These are phyloP conservation scores for Caenorhabditis wallacei DNA, from an alignment of 2,888 invertebrate genomes.

Conservation along the genomic window DNA sequence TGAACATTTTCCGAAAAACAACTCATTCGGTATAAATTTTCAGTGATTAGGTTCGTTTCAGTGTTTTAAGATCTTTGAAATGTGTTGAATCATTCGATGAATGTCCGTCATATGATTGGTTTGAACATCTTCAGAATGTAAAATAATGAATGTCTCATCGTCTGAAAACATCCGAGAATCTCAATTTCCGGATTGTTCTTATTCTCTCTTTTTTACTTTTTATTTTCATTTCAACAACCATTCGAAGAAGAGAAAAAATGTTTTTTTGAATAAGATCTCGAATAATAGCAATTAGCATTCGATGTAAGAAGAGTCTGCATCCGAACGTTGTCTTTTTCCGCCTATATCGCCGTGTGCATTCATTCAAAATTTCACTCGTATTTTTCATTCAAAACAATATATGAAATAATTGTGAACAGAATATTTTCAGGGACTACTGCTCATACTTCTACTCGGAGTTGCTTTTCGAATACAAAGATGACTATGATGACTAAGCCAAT, in stretches of 20 bases:
- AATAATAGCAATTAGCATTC: constrained; percentile 64
- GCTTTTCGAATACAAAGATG: constrained; percentile 16
- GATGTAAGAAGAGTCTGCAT: constrained; percentile 37
- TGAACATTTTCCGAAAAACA: constrained; percentile 4
- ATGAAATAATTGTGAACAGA: constrained; percentile 36
- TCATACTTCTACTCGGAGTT: not conserved
- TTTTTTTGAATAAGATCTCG: constrained; percentile 43
- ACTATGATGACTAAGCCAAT: constrained; percentile 22
- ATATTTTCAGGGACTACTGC: constrained; percentile 14
- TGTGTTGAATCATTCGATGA: constrained; percentile 8
- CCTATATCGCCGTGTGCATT: constrained; percentile 41
- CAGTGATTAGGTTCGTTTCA: constrained; percentile 37
- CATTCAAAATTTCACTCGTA: constrained; percentile 42
- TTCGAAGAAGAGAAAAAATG: not conserved
- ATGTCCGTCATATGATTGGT: not conserved
- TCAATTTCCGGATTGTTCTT: constrained; percentile 49
- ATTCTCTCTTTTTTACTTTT: constrained; percentile 21
- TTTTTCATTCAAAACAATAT: constrained; percentile 37
- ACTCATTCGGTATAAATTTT: not conserved
- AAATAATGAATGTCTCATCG: constrained; percentile 62
- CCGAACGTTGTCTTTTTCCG: constrained; percentile 29
- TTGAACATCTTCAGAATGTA: constrained; percentile 39
- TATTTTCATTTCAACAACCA: constrained; percentile 2
- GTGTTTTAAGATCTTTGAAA: constrained; percentile 33
- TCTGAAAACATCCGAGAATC: constrained; percentile 59